These are phyloP conservation scores for Eugnorisma glareosa DNA, from an alignment of 2,888 invertebrate species.

Conservation along the genomic window DNA sequence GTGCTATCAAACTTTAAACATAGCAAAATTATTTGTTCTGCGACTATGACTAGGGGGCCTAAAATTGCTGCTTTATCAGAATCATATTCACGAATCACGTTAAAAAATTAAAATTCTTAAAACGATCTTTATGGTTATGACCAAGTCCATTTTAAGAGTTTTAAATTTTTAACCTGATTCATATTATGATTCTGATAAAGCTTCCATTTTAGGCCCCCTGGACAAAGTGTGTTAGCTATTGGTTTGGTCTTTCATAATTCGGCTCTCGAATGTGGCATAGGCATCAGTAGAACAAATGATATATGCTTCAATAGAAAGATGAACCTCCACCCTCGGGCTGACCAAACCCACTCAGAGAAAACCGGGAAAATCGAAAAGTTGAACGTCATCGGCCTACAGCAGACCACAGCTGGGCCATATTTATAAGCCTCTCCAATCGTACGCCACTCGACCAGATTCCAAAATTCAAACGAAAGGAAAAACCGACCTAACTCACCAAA, in stretches of 20 bases:
- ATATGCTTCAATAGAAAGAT: background rate
- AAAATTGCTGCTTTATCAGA: no score
- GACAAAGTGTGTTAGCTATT: background rate
- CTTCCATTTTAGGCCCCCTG: no score
- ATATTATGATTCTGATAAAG: no score
- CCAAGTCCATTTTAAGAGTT: no score
- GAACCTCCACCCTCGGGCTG: background rate
- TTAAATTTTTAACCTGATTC: no score
- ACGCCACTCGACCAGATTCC: background rate
- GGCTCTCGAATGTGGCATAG: background rate
- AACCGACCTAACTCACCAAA: constrained; percentile 21
- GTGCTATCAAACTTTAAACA: background rate
- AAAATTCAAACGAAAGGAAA: constrained; percentile 8
- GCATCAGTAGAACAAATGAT: background rate
- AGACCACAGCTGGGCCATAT: background rate
- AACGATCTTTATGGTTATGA: no score
- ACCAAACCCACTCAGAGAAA: background rate
- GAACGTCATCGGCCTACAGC: background rate
- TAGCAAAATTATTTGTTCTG: background rate
- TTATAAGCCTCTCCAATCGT: background rate
- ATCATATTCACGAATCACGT: no score
- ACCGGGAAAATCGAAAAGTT: background rate
- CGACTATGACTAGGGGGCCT: no score
- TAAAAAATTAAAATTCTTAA: no score
- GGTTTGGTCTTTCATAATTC: background rate